Evolutionary conservation across 2,113 vertebrate genomes (phyloP).

Genomic region (Menura novaehollandiae): DNA sequence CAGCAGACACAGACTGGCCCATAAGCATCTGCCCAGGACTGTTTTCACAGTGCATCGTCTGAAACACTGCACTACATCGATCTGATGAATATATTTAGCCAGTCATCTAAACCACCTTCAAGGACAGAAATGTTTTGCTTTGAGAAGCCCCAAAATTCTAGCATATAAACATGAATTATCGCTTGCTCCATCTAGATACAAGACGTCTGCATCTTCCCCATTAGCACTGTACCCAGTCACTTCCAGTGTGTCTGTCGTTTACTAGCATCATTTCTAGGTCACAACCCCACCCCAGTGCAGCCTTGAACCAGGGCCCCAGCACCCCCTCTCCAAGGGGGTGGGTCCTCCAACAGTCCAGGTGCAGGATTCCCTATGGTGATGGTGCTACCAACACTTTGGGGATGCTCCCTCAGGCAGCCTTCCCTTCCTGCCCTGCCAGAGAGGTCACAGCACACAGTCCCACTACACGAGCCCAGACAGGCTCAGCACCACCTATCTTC

Average conservation of each 20-base stretch:
- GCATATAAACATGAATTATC: neutral
- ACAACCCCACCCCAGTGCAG: neutral
- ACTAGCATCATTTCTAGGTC: neutral
- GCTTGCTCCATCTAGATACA: neutral
- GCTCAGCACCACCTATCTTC: neutral
- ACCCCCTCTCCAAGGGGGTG: neutral
- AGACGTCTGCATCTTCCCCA: neutral
- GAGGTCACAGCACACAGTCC: neutral
- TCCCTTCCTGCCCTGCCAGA: rapidly evolving
- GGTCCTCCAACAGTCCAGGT: neutral
- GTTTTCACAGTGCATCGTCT: neutral
- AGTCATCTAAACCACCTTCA: neutral
- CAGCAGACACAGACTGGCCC: neutral
- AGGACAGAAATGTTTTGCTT: neutral
- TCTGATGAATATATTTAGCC: neutral
- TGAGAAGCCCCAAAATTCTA: neutral
- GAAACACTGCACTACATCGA: neutral
- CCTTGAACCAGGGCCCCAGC: neutral
- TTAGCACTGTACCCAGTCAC: neutral
- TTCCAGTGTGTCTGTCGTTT: neutral
- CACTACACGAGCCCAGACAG: neutral
- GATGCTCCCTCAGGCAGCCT: neutral
- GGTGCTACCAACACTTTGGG: neutral
- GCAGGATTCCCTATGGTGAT: rapidly evolving
- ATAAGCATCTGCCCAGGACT: neutral